Base-by-base conservation (phyloP, 2,797 vertebrate species). In the Adelosebastes latens region DNA sequence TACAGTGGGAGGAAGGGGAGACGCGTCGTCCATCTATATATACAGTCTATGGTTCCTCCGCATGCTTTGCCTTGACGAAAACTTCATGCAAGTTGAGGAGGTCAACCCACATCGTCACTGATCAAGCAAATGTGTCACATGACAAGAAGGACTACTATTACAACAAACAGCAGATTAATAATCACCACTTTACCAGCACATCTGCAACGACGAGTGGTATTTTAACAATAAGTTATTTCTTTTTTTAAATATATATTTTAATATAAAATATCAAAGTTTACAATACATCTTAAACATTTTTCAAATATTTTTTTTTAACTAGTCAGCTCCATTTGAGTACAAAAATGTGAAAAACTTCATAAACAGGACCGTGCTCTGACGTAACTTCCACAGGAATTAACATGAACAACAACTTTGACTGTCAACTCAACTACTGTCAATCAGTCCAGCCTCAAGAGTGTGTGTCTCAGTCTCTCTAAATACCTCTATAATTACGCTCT, bases 401-500 rank as follows among this genome's bases (percentile, higher is more conserved):
- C 34, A 76, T 24, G 53, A 86, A 69, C 11, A 72, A 11, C 14
- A 53, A 49, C 16, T 53, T 6, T 66, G n/a, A 56, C 55, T 73
- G 81, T 79, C 81, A 64, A 27, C 27, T 77, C 69, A 16, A 29
- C 55, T 18, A 3, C 62, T 70, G 55, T 84, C 82, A 76, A 32
- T 59, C 73, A 70, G 36, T 73, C 25, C 22, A 56, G 56, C 20
- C n/a, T 20, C 39, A 39, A 39, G 39, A 39, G 39, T 14, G 39
- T 39, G 39, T 14, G 39, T 31, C 25, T 53, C 9, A 42, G 27
- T 60, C 60, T 65, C 64, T 60, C 52, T 61, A 71, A 81, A 83
- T 75, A 66, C 74, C 79, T 78, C 29, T 22, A 6, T 83, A 85
- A 80, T 85, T 72, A 75, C 18, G 0, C 52, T 70, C 60, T 76